These are phyloP conservation scores for Heliconius erato DNA, from an alignment of 2,888 invertebrate genomes.

Conservation along the genomic window DNA sequence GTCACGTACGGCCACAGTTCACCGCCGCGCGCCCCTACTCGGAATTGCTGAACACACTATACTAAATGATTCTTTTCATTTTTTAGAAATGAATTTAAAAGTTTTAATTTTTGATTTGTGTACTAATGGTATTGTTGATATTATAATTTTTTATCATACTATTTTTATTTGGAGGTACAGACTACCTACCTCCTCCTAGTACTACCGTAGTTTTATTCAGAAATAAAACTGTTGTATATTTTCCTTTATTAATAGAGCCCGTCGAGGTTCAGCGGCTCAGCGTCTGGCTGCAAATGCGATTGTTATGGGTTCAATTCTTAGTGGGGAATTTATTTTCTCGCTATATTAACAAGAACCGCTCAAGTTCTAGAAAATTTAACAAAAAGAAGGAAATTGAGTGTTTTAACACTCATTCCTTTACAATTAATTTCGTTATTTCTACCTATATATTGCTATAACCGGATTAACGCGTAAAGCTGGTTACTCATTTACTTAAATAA, in stretches of 20 bases:
- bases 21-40: constrained; percentile 47
- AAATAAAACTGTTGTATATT: no score
- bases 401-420: not conserved
- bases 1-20: constrained; percentile 55
- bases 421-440: not conserved
- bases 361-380: not conserved
- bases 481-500: not conserved
- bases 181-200: no score
- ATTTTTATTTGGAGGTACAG: no score
- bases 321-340: no score
- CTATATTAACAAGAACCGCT: no score
- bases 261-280: no score
- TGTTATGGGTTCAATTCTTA: no score
- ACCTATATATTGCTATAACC: no score
- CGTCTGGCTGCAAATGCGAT: no score
- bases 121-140: not conserved
- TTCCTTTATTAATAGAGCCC: no score
- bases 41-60: constrained; percentile 50
- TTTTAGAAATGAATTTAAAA: not conserved
- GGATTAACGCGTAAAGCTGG: no score
- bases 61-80: constrained; percentile 43
- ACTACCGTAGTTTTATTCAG: no score
- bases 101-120: not conserved
- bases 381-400: not conserved
- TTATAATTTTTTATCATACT: not conserved